Conservation (phyloP, 2,113 vertebrate species). For the Alexandromys fortis region DNA sequence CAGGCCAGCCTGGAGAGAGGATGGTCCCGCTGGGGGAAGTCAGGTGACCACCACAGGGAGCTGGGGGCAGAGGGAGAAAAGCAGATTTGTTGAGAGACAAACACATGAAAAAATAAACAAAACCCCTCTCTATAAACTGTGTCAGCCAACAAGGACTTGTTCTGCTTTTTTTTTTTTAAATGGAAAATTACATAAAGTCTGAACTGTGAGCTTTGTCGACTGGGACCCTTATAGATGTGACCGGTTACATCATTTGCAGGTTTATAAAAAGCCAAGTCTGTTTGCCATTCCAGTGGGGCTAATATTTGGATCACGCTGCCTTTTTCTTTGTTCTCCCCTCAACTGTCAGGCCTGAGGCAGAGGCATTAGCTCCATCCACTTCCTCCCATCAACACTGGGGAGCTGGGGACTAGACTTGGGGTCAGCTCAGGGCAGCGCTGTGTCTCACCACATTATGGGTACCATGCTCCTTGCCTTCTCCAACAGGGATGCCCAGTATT, state of each 20-base stretch:
- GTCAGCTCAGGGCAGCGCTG: neutral
- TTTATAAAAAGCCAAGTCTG: slow-evolving; percentile 55
- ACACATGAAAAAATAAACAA: slow-evolving; percentile 15
- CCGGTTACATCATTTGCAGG: neutral
- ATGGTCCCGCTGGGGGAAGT: slow-evolving; percentile 96
- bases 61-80: slow-evolving; percentile 81
- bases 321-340: slow-evolving; percentile 23
- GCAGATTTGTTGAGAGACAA: neutral
- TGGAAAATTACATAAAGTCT: slow-evolving; percentile 46
- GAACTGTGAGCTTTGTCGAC: slow-evolving; percentile 41
- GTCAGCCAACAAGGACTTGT: slow-evolving; percentile 28
- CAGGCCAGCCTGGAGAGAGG: slow-evolving; percentile 98
- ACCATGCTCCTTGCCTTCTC: neutral
- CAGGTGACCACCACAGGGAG: slow-evolving; percentile 96
- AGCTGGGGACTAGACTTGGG: fast-evolving
- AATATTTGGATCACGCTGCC: slow-evolving; percentile 19
- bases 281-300: slow-evolving; percentile 5
- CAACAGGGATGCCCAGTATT: neutral
- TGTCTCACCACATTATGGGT: neutral
- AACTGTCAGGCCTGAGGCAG: neutral
- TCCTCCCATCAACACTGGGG: neutral
- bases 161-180: slow-evolving; percentile 47
- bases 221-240: slow-evolving; percentile 15
- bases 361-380: neutral
- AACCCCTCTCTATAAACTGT: slow-evolving; percentile 41